These are phyloP conservation scores for Lepilemur septentrionalis DNA, from an alignment of 2,797 vertebrate genomes.

Conservation along the genomic window DNA sequence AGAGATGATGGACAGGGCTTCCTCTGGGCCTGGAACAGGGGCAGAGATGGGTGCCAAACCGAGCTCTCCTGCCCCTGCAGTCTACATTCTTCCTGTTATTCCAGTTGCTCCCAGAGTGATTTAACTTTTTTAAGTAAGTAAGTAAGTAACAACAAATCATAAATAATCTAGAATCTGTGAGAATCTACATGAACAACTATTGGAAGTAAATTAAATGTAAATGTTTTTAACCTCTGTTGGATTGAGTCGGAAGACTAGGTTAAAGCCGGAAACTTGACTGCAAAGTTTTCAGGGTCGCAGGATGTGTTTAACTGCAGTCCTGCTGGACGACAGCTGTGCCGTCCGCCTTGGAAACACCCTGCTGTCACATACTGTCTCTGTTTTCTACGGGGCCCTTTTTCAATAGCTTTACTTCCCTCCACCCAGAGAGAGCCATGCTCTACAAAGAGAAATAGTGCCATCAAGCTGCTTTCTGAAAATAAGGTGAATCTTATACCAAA, in stretches of 20 bases:
- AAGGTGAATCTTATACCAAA: not conserved
- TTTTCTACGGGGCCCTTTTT: not conserved
- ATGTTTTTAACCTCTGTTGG: not conserved
- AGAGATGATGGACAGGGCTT: not conserved
- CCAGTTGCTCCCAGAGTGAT: not conserved
- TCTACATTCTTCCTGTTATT: not conserved
- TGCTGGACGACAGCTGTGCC: not conserved
- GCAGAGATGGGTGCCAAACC: not conserved
- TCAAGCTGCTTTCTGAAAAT: not conserved
- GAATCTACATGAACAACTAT: not conserved
- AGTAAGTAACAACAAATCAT: not conserved
- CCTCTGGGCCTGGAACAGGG: not conserved
- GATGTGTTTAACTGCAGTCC: not conserved
- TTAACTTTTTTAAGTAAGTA: not conserved
- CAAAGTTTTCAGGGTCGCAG: not conserved
- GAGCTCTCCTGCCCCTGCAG: not conserved
- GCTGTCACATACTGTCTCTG: not conserved
- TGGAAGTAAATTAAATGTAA: not conserved
- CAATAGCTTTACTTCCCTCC: not conserved
- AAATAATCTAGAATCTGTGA: not conserved
- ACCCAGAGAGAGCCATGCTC: not conserved
- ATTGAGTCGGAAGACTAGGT: not conserved
- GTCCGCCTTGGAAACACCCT: not conserved
- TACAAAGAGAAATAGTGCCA: not conserved
- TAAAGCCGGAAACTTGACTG: not conserved